Conservation (phyloP, 2,888 invertebrate genomes). For the Rhimphoctona megacephalus region DNA sequence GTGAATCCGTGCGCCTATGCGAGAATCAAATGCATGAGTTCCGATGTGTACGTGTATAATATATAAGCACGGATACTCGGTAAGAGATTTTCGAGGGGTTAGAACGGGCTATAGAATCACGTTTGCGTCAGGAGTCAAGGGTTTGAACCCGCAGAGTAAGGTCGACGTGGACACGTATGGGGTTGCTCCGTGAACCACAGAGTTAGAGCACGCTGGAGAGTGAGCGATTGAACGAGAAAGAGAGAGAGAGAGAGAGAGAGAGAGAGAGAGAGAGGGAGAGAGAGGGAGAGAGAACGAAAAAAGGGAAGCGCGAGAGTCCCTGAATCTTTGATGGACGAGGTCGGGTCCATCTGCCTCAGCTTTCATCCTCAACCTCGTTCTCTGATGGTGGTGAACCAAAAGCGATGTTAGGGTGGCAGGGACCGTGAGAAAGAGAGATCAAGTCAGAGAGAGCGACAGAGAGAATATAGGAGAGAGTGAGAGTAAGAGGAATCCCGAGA, state of each 20-base stretch:
- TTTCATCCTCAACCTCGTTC: slow-evolving; percentile 46
- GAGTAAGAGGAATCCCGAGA: slow-evolving; percentile 62
- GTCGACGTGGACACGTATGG: slow-evolving; percentile 54
- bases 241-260: not conserved
- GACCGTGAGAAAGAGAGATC: slow-evolving; percentile 67
- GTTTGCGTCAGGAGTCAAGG: slow-evolving; percentile 60
- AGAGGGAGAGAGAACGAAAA: slow-evolving; percentile 72
- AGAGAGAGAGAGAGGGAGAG: slow-evolving; percentile 39
- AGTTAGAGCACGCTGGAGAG: slow-evolving; percentile 30
- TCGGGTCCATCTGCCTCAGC: slow-evolving; percentile 70
- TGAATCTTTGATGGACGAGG: slow-evolving; percentile 82
- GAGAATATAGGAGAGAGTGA: slow-evolving; percentile 40
- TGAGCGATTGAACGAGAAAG: not conserved
- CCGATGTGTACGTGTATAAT: slow-evolving; percentile 19
- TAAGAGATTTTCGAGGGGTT: slow-evolving; percentile 58
- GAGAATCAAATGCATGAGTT: slow-evolving; percentile 30
- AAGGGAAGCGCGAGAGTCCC: slow-evolving; percentile 79
- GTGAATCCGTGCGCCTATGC: slow-evolving; percentile 47
- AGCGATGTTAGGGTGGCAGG: slow-evolving; percentile 65
- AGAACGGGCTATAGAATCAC: slow-evolving; percentile 34
- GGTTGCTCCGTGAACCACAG: slow-evolving; percentile 44
- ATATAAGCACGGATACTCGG: slow-evolving; percentile 27
- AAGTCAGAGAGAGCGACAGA: slow-evolving; percentile 45
- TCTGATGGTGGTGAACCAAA: slow-evolving; percentile 62
- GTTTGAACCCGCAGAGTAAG: slow-evolving; percentile 53